Evolutionary conservation across 2,797 vertebrate genomes (phyloP), one percentile per base, ranked within the genome.

Genomic region (Arnoldichthys spilopterus): DNA sequence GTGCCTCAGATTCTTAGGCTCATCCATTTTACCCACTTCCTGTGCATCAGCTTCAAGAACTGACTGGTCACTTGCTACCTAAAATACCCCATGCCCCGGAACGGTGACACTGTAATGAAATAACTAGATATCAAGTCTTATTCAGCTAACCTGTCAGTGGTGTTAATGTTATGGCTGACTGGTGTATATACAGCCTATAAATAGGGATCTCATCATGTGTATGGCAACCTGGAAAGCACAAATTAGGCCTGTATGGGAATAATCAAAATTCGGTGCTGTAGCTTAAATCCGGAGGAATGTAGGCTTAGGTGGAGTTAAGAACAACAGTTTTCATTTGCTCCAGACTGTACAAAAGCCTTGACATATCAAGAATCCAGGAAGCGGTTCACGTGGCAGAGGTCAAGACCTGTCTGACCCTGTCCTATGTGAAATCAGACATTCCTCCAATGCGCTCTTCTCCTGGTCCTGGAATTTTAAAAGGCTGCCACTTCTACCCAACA

Each of bases 351-450:
- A 0, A 43, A 40, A n/a, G n/a, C n/a, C n/a, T n/a, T n/a, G n/a
- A 37, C 6, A 66, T 43, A 34, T 66, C 34, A 24, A 24, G 34
- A 34, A n/a, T n/a, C n/a, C 30, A 37, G 24, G 15, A 43, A 67
- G 34, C 13, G 13, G 37, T 2, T 16, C 66, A 18, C 15, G 6
- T 24, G 45, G 45, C 66, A 68, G 26, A 69, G 32, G 62, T 64
- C 62, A 64, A 8, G 62, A 64, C 62, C 62, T 37, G 45, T 69
- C 66, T 51, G 45, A 69, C 62, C 45, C 26, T 43, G 16, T 68
- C 66, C 43, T 45, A 30, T 69, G 40, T 49, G 7, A 51, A 24
- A 26, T 18, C 64, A 67, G 63, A 9, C 40, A 24, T 66, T n/a
- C 30, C 24, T 49, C n/a, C 47, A 24, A 18, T 47, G n/a, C 47